Conservation (phyloP, 1,140 invertebrate genomes). For the Nephila pilipes region DNA sequence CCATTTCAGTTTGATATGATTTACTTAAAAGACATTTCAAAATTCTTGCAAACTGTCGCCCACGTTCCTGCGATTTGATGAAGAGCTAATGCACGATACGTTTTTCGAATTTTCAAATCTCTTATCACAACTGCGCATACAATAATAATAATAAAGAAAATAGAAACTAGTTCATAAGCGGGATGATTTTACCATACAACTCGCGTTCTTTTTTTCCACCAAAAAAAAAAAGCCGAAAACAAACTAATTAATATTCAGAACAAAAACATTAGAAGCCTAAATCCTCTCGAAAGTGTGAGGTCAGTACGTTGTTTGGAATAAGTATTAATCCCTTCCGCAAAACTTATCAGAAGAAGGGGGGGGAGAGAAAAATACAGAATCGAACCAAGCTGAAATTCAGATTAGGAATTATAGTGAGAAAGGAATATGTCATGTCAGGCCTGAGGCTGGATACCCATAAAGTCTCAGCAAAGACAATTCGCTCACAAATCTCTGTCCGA, state of each 20-base stretch:
- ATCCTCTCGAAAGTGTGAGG: conserved; percentile 21
- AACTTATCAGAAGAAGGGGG: conserved; percentile 11
- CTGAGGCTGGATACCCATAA: neutral
- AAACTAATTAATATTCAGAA: conserved; percentile 14
- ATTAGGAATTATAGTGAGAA: conserved; percentile 5
- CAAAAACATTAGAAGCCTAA: neutral
- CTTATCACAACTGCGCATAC: neutral
- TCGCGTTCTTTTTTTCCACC: neutral
- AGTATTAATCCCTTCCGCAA: neutral
- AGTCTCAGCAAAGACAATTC: conserved; percentile 31
- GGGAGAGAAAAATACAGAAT: neutral
- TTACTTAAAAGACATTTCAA: neutral
- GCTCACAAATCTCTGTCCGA: conserved; percentile 25
- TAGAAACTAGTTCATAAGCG: neutral
- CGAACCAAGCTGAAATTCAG: conserved; percentile 15
- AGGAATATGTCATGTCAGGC: neutral
- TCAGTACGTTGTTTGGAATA: neutral
- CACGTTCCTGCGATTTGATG: neutral
- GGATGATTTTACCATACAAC: conserved; percentile 3
- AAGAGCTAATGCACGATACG: neutral
- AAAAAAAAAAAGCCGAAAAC: neutral
- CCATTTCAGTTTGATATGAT: neutral
- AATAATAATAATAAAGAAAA: neutral
- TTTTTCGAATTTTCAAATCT: neutral
- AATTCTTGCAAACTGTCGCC: neutral